Base-by-base conservation (phyloP, 2,888 invertebrate species). In the Philonicus albiceps region DNA sequence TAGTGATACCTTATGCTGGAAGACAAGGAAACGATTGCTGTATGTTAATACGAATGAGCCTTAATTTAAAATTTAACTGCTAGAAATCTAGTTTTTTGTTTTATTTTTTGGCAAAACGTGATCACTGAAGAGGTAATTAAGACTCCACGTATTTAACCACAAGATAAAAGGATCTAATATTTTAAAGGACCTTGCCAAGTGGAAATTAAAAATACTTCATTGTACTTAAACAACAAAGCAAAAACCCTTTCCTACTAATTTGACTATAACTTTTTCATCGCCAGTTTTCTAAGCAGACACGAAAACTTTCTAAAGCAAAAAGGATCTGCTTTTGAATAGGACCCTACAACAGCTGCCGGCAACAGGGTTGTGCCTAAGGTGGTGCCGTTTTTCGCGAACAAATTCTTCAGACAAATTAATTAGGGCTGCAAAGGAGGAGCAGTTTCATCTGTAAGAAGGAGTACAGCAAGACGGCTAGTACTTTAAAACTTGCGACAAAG, bases 401-500 rank as follows among this genome's bases (percentile, higher is more conserved):
- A 83, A 22, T 27, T 13, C n/a, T 5, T 34, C 81, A 43, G 31
- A 84, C 43, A 55, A 84, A 85, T 85, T 85, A 85, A 85, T 85
- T 85, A 85, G 75, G 53, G n/a, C 72, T 49, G 31, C 49, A 85
- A 27, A 75, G 75, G 40, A 75, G 85, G n/a, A 53, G 27, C 16
- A 34, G 75, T 37, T 27, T 53, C 31, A 34, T 85, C 53, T 31
- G 55, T 75, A 27, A 40, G 19, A n/a, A 43, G 49, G 53, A 75
- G 31, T 43, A n/a, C 49, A 13, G 53, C 5, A 49, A 34, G 30
- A 73, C 19, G 64, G 64, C 64, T 73, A 73, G 73, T 31, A 40
- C 31, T 43, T 53, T 85, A 75, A 85, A 85, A 49, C 75, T 75
- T 85, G 53, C 85, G 85, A 85, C 75, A 73, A 74, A 27, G 31